Evolutionary conservation across 2,888 invertebrate genomes (phyloP).

Genomic region (Parnassius mnemosyne): DNA sequence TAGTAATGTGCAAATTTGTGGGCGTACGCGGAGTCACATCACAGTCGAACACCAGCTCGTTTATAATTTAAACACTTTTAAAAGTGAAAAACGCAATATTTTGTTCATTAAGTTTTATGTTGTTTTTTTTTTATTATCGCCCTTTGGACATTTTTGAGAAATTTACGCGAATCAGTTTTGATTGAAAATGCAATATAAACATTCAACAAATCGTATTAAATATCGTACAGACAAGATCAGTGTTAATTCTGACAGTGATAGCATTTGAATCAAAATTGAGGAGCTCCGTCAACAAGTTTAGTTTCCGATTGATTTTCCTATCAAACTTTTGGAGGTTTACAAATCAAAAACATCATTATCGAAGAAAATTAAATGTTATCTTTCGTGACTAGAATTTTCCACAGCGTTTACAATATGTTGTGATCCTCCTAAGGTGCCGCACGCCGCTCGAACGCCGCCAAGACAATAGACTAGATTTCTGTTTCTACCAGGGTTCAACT

Average conservation of each 20-base stretch:
- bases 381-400: slow-evolving; percentile 67
- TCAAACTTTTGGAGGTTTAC: slow-evolving; percentile 80
- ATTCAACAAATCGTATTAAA: neutral
- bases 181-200: slow-evolving; percentile 24
- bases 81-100: slow-evolving; percentile 63
- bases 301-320: slow-evolving; percentile 73
- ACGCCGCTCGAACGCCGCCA: slow-evolving; percentile 50
- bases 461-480: slow-evolving; percentile 57
- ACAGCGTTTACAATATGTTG: slow-evolving; percentile 53
- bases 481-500: slow-evolving; percentile 41
- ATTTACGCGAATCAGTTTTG: slow-evolving; percentile 49
- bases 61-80: slow-evolving; percentile 57
- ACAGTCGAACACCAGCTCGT: slow-evolving; percentile 61
- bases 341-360: slow-evolving; percentile 64
- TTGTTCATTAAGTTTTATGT: slow-evolving; percentile 60
- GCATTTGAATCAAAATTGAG: slow-evolving; percentile 39
- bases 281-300: slow-evolving; percentile 48
- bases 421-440: slow-evolving; percentile 63
- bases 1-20: slow-evolving; percentile 65
- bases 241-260: neutral
- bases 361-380: slow-evolving; percentile 65
- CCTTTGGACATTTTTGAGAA: slow-evolving; percentile 72
- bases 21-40: slow-evolving; percentile 58
- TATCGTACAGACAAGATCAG: neutral
- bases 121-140: slow-evolving; percentile 53